Base-by-base conservation (phyloP, 2,888 invertebrate species). In the Heliothis peltigera region DNA sequence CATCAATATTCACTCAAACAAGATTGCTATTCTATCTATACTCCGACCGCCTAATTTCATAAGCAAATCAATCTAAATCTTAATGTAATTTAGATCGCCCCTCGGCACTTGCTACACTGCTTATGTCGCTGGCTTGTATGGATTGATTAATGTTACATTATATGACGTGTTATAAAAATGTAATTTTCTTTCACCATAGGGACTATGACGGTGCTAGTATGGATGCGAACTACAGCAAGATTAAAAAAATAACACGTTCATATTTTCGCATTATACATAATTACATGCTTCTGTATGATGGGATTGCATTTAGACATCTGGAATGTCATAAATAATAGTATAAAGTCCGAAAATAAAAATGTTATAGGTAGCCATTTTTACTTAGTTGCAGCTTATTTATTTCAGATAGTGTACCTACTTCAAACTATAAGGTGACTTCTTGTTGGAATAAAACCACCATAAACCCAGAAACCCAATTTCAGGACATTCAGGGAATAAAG, bases 61-160 rank as follows among this genome's bases (percentile, higher is more conserved):
- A 25, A 68, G 59, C 32, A 55, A 61, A 68, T 61, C 54, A 51
- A 73, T 54, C 51, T 52, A 42, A 63, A 58, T 61, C 60, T 48
- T 48, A 67, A 51, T 28, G 32, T 53, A 53, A 60, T 62, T 51
- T 49, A 18, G 25, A 51, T 57, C 19, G 12, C 10, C 28, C 15
- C 35, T 53, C 48, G 39, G 21, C 57, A 42, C 17, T 53, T 48
- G 32, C 19, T 62, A 32, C 35, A 43, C 39, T 49, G 43, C 35
- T 49, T 47, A 43, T 17, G 48, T 28, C 18, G 35, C 15, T 35
- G 25, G 7, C 44, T 43, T 35, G 18, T 28, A n/a, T 62, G n/a
- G 28, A 53, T 63, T 62, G 66, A 58, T 47, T 57, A 59, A 72
- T 71, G 48, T 53, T 55, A 32, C 18, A 49, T 25, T 12, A 42